Percentiles rank a stretch among this genome's conserved stretches.
These are phyloP conservation scores for Pipra filicauda DNA, from an alignment of 2,113 vertebrate species.

Conservation along the genomic window DNA sequence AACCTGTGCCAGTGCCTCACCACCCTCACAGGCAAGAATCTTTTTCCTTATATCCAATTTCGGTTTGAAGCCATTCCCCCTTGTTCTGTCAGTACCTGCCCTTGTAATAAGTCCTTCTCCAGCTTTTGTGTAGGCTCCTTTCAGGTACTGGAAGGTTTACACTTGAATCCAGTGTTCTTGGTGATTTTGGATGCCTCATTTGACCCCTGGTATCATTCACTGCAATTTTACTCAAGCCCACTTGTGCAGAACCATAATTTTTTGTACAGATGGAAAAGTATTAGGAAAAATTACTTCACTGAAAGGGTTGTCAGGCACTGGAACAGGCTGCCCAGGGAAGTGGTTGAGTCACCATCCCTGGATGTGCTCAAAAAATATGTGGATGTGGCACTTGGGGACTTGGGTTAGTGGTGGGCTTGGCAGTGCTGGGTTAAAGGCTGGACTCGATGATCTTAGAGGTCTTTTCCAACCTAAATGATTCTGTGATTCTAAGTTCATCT, in stretches of 20 bases:
- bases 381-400: neutral
- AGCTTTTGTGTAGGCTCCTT: neutral
- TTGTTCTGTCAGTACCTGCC: neutral
- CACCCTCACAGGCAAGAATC: neutral
- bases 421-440: neutral
- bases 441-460: neutral
- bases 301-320: neutral
- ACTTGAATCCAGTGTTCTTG: neutral
- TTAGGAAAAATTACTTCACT: neutral
- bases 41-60: neutral
- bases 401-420: neutral
- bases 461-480: neutral
- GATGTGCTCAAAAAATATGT: neutral
- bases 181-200: neutral
- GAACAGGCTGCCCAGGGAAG: neutral
- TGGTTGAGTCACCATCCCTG: neutral
- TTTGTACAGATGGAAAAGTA: neutral
- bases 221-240: neutral
- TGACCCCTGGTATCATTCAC: neutral
- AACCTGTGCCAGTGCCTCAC: neutral
- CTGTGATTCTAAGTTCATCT: neutral
- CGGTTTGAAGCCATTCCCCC: neutral
- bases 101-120: neutral
- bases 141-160: neutral
- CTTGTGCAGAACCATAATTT: neutral